Base-by-base conservation (phyloP, 2,113 vertebrate genomes). In the Ia io region DNA sequence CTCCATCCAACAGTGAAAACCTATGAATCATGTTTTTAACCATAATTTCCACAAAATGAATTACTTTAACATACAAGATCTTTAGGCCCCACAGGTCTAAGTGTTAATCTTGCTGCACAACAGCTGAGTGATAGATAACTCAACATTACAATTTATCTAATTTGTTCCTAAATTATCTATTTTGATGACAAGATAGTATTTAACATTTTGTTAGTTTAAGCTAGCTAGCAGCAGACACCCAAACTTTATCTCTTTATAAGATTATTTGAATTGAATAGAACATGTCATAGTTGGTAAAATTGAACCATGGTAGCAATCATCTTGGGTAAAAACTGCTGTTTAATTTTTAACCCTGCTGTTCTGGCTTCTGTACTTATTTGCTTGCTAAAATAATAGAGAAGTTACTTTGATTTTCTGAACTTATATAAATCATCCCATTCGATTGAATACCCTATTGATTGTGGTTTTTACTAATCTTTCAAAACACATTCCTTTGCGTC, bases 241-340 rank as follows among this genome's bases (percentile, higher is more conserved):
- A 79, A 78, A 5, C n/a, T 91, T 87, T 96, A 47, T 96, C 93
- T 89, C 42, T 97, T 85, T 83, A n/a, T 47, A 82, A 49, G 90
- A 77, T 85, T 83, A 92, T 20, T 32, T 30, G 94, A 91, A 35
- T 82, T 90, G 92, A 88, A 7, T 88, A 74, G 37, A 93, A 85
- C 14, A 79, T 92, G 84, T 89, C 63, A 42, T 42, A 20, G 47
- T 2, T 49, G 35, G 70, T 67, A 93, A 96, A 12, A 17, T 93
- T 17, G 47, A 49, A 13, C 1, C 47, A 14, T 49, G 12, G 47
- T 49, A 49, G 47, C 47, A 49, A 49, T 49, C 47, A 49, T 49
- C 47, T 49, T 6, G 3, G 13, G 47, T 49, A 49, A 49, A 49
- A 49, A 49, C 47, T 49, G 47, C 47, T 49, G 13, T 49, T 49